Conservation (phyloP, 2,113 vertebrate species). For the Nanorana parkeri region DNA sequence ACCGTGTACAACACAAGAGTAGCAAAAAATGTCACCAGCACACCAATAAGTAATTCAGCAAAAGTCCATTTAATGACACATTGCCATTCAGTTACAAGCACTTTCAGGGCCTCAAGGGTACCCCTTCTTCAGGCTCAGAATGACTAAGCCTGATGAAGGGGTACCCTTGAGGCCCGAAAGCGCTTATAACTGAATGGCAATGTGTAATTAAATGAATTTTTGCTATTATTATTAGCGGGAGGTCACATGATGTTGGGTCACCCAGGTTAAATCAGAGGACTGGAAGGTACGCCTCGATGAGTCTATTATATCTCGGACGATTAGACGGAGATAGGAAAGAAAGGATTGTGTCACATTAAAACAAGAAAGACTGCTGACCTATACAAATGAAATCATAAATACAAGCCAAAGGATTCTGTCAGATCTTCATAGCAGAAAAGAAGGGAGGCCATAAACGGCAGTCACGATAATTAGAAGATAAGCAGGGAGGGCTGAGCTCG, state of each 20-base stretch:
- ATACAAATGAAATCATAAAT: conserved; percentile 30
- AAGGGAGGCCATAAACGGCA: conserved; percentile 54
- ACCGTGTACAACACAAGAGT: too few species aligned
- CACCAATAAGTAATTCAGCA: too few species aligned
- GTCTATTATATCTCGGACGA: conserved; percentile 28
- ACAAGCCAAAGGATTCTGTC: conserved; percentile 42
- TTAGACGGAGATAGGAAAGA: conserved; percentile 11
- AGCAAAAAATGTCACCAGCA: too few species aligned
- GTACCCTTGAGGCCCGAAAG: too few species aligned
- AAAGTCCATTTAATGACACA: too few species aligned
- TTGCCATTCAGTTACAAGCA: too few species aligned
- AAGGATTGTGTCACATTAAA: conserved; percentile 28
- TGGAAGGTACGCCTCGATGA: conserved; percentile 37
- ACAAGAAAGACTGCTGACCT: conserved; percentile 20
- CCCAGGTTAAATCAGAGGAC: conserved; percentile 30
- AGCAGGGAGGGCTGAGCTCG: conserved; percentile 62
- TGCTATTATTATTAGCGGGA: conserved; percentile 47
- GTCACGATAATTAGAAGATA: conserved; percentile 62
- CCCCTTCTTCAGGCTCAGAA: too few species aligned
- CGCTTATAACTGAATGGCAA: too few species aligned
- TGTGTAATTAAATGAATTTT: too few species aligned
- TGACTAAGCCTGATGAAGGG: too few species aligned
- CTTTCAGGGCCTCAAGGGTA: too few species aligned
- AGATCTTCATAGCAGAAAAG: conserved; percentile 60
- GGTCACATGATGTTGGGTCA: conserved; percentile 20